These are phyloP conservation scores for Todus mexicanus DNA, from an alignment of 2,797 vertebrate genomes.

Conservation along the genomic window DNA sequence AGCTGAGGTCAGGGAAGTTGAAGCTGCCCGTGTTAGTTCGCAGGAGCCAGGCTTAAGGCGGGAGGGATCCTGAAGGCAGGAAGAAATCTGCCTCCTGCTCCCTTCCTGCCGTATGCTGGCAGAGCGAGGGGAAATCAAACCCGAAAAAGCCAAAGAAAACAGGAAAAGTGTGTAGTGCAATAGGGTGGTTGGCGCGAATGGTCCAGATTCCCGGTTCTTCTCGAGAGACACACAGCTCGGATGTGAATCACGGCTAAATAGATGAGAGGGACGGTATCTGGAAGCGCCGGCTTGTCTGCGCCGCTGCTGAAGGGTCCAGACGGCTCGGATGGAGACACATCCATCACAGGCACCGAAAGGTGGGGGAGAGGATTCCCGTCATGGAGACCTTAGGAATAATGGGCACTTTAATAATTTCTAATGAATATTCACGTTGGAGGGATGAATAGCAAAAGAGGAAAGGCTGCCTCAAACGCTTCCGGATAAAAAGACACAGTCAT, in stretches of 20 bases:
- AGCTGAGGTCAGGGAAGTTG: constrained; percentile 62
- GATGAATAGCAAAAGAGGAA: not conserved
- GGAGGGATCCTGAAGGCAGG: constrained; percentile 1
- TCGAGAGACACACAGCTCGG: not conserved
- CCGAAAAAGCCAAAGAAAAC: not conserved
- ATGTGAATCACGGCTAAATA: not conserved
- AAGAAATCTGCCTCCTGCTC: not conserved
- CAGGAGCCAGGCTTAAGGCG: not conserved
- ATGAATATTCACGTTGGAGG: not conserved
- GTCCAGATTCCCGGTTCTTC: not conserved
- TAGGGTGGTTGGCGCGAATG: not conserved
- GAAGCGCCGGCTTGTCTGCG: not conserved
- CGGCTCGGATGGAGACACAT: not conserved
- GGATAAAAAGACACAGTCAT: not conserved
- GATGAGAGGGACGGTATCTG: not conserved
- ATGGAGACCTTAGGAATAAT: not conserved
- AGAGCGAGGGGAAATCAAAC: not conserved
- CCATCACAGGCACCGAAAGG: not conserved
- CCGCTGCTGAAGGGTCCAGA: not conserved
- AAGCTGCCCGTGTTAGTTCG: constrained; percentile 16
- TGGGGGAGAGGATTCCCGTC: not conserved
- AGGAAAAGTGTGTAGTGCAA: fast-evolving
- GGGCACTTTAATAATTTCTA: not conserved
- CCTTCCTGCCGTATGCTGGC: not conserved
- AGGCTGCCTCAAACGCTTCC: not conserved